Percentiles rank a stretch among this genome's conserved stretches.
phyloP scores from a whole-genome alignment of 2,797 vertebrate genomes.

The Thalassophryne amazonica region DNA sequence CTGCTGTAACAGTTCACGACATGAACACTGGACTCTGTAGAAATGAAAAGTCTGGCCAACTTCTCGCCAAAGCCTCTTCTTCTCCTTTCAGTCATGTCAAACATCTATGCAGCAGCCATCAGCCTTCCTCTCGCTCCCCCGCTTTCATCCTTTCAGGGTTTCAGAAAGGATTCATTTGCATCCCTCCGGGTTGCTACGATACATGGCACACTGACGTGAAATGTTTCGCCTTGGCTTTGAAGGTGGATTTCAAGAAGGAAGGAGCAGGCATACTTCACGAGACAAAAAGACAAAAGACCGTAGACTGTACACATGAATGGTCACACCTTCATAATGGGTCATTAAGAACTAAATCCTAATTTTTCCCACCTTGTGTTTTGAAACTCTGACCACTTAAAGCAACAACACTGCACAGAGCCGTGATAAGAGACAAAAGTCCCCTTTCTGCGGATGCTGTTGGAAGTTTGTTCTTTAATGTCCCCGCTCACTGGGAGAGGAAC shows the following conservation, averaged over 20 bases:
- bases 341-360: too few relatives aligned
- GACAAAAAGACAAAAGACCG: slow-evolving; percentile 17
- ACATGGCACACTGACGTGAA: slow-evolving; percentile 54
- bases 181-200: slow-evolving; percentile 74
- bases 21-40: not conserved
- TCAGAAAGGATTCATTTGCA: slow-evolving; percentile 69
- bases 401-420: too few relatives aligned
- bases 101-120: slow-evolving; percentile 45
- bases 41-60: slow-evolving; percentile 27
- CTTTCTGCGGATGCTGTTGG: too few relatives aligned
- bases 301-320: too few relatives aligned
- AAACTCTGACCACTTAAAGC: too few relatives aligned
- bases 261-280: slow-evolving; percentile 48
- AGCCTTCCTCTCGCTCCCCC: slow-evolving; percentile 29
- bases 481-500: too few relatives aligned
- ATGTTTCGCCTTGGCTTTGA: slow-evolving; percentile 61
- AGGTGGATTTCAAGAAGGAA: slow-evolving; percentile 50
- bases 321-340: too few relatives aligned
- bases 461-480: too few relatives aligned
- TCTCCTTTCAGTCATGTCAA: slow-evolving; percentile 37
- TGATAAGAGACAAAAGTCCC: too few relatives aligned
- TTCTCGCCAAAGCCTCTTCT: slow-evolving; percentile 12
- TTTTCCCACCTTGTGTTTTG: too few relatives aligned
- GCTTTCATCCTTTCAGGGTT: slow-evolving; percentile 54
- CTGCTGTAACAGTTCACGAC: slow-evolving; percentile 14